Conservation (phyloP, 2,113 vertebrate species). For the Austrofundulus limnaeus region DNA sequence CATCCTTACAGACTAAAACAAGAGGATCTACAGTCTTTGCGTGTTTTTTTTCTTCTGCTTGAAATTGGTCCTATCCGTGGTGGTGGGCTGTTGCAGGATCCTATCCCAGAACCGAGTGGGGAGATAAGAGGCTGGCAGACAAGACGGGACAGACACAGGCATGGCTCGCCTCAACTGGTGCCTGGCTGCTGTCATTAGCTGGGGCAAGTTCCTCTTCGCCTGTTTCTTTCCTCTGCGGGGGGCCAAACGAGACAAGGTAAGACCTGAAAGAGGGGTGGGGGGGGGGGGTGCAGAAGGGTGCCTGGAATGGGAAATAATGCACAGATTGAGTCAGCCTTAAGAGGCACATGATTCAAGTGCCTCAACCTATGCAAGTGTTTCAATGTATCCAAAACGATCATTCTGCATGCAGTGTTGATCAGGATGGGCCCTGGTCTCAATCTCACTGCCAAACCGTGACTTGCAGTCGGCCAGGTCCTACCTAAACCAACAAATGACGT, state of each 20-base stretch:
- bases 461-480: conserved; percentile 19
- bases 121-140: conserved; percentile 68
- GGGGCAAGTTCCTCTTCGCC: conserved; percentile 87
- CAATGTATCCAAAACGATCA: conserved; percentile 9
- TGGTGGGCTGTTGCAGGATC: conserved; percentile 45
- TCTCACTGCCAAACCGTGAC: conserved; percentile 19
- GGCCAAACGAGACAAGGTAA: conserved; percentile 80
- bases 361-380: conserved; percentile 11
- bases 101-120: conserved; percentile 38
- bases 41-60: conserved; percentile 36
- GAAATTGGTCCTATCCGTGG: conserved; percentile 24
- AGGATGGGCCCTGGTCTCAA: conserved; percentile 25
- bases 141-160: conserved; percentile 60
- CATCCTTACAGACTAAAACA: conserved; percentile 35
- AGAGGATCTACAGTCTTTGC: conserved; percentile 31
- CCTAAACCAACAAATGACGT: conserved; percentile 51
- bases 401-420: conserved; percentile 31
- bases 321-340: conserved; percentile 18
- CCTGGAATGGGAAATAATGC: conserved; percentile 4
- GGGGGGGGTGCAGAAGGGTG: neutral
- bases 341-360: conserved; percentile 19
- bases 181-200: conserved; percentile 86
- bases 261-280: conserved; percentile 22
- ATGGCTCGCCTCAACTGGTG: conserved; percentile 89
- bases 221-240: conserved; percentile 85